Base-by-base conservation (phyloP, 1,140 invertebrate species). In the Aphaenogaster rudis region DNA sequence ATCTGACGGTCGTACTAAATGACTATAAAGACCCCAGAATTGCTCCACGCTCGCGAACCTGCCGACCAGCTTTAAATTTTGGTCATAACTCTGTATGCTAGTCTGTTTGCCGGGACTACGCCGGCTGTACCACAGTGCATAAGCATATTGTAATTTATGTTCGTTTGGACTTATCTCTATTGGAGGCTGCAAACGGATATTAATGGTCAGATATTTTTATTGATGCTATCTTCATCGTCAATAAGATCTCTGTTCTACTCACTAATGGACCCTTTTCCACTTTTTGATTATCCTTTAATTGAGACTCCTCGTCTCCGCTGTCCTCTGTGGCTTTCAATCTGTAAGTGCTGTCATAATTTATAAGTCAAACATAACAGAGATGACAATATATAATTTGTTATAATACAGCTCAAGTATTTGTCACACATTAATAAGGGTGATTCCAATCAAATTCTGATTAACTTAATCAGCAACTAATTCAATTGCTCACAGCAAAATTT, bases 1-100 rank as follows among this genome's bases (percentile, higher is more conserved):
- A 91, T 99, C 98, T 61, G 97, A 97, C 50, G 99, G 98, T 91
- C 99, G 96, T 85, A 98, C 97, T 91, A 99, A 96, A 95, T 99
- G 98, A 95, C 98, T 97, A 95, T 99, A 99, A 77, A 98, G 96
- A 57, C 97, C 97, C 99, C 99, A 99, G 97, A 99, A 99, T 95
- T 99, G 98, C 96, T 99, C 99, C 67, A 99, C 98, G 92, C 97
- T 97, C 13, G 96, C 98, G 95, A 98, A 98, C 92, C 97, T 96
- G 88, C 98, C 98, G 88, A 99, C 97, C 91, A 98, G 95, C 95
- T 96, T 96, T 85, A 96, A 94, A 93, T 97, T 97, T 93, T 97
- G 97, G 91, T 98, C 97, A 93, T 97, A 98, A 93, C 96, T 96
- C 93, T 97, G 96, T 91, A 96, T 95, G 85, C 96, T 96, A 82